Evolutionary conservation across 2,888 invertebrate species (phyloP).

Genomic region (Entomobrya proxima): DNA sequence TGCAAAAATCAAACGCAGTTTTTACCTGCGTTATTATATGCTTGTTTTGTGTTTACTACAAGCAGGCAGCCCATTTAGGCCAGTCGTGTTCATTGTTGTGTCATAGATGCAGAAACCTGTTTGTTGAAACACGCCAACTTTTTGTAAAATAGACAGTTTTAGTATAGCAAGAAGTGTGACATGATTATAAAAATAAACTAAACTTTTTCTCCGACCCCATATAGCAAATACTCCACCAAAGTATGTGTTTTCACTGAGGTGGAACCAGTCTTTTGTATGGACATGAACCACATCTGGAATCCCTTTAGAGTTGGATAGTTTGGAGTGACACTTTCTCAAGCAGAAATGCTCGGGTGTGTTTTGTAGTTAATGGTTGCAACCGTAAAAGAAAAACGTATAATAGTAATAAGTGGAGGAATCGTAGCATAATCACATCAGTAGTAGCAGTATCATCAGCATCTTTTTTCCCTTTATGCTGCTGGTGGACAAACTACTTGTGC

Average conservation of each 20-base stretch:
- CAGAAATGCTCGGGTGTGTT: not conserved
- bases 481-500: slow-evolving; percentile 38
- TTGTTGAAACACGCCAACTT: not conserved
- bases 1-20: no score
- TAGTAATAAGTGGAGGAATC: no score
- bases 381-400: not conserved
- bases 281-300: slow-evolving; percentile 54
- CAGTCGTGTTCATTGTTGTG: not conserved
- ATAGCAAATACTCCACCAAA: no score
- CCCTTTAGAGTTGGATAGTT: slow-evolving; percentile 24
- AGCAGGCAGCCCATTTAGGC: no score
- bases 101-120: slow-evolving; percentile 5
- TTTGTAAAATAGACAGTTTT: not conserved
- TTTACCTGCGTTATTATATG: no score
- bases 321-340: slow-evolving; percentile 28
- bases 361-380: not conserved
- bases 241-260: no score
- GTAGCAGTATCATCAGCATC: slow-evolving; percentile 48
- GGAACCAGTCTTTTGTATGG: no score
- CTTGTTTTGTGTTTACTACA: no score
- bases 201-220: no score
- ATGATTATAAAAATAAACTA: not conserved
- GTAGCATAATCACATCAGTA: slow-evolving; percentile 51
- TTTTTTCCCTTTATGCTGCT: not conserved
- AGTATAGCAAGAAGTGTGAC: not conserved